Evolutionary conservation across 2,797 vertebrate genomes (phyloP).

Genomic region (Cottoperca gobio): DNA sequence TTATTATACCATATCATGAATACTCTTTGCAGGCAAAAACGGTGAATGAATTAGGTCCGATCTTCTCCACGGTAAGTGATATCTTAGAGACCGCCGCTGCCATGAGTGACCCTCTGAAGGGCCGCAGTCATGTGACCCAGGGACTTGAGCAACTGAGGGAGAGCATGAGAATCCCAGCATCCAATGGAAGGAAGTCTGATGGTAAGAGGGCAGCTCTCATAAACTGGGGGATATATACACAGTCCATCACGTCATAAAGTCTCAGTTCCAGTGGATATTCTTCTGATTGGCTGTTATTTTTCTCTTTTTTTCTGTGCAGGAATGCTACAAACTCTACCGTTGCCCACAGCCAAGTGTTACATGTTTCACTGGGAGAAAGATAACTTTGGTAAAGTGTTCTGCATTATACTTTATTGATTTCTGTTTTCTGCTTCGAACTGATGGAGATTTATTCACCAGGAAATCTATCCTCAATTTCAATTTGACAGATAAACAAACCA

Average conservation of each 20-base stretch:
- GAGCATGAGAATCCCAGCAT: constrained; percentile 79
- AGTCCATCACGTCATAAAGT: background rate
- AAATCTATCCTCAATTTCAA: background rate
- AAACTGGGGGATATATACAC: background rate
- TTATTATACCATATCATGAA: background rate
- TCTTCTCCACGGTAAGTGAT: constrained; percentile 82
- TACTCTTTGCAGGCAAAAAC: constrained; percentile 79
- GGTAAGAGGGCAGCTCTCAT: constrained; percentile 63
- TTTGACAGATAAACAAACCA: background rate
- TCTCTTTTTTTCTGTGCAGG: constrained; percentile 43
- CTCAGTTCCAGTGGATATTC: background rate
- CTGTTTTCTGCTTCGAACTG: constrained; percentile 1
- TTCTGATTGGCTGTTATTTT: constrained; percentile 2
- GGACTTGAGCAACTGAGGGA: constrained; percentile 84
- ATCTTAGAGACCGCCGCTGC: constrained; percentile 85
- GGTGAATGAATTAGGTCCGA: constrained; percentile 82
- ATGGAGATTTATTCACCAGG: background rate
- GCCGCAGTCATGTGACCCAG: constrained; percentile 82
- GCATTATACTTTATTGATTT: background rate
- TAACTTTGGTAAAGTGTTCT: constrained; percentile 91
- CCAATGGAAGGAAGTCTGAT: constrained; percentile 78
- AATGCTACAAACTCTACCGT: constrained; percentile 88
- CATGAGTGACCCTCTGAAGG: constrained; percentile 73
- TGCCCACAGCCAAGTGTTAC: constrained; percentile 92
- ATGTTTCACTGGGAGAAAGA: constrained; percentile 95